These are phyloP conservation scores for Parambassis ranga DNA, from an alignment of 2,797 vertebrate species.

Conservation along the genomic window DNA sequence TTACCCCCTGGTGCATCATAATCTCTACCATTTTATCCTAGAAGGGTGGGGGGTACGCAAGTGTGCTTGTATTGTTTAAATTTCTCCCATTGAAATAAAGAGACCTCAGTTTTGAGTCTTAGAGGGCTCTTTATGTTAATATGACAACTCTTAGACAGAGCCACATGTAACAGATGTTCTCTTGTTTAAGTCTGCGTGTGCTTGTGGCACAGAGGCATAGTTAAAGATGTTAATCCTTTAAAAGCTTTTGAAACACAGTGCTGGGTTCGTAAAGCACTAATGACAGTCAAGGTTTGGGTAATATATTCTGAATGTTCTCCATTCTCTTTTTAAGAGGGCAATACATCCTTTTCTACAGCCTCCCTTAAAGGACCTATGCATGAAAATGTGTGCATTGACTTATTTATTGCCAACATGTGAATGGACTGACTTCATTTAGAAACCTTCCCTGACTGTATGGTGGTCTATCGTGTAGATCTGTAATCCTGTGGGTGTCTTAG, in stretches of 20 bases:
- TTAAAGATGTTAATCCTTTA: constrained; percentile 69
- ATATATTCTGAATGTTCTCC: neutral
- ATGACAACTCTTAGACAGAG: constrained; percentile 22
- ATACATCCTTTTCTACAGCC: too few relatives aligned
- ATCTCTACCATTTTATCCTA: constrained; percentile 44
- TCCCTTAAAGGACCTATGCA: too few relatives aligned
- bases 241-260: constrained; percentile 55
- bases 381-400: too few relatives aligned
- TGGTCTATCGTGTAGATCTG: too few relatives aligned
- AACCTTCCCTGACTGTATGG: too few relatives aligned
- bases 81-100: constrained; percentile 30
- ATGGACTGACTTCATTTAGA: too few relatives aligned
- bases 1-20: constrained; percentile 59
- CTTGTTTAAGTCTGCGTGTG: constrained; percentile 20
- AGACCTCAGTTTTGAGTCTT: constrained; percentile 1
- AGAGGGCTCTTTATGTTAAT: constrained; percentile 30
- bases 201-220: constrained; percentile 15
- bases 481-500: too few relatives aligned
- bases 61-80: constrained; percentile 48
- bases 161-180: constrained; percentile 48
- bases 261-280: constrained; percentile 45
- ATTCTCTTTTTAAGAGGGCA: too few relatives aligned
- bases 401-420: too few relatives aligned
- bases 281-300: constrained; percentile 17
- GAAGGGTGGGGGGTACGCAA: neutral